Conservation (phyloP, 2,888 invertebrate species). For the Melanostoma mellinum region DNA sequence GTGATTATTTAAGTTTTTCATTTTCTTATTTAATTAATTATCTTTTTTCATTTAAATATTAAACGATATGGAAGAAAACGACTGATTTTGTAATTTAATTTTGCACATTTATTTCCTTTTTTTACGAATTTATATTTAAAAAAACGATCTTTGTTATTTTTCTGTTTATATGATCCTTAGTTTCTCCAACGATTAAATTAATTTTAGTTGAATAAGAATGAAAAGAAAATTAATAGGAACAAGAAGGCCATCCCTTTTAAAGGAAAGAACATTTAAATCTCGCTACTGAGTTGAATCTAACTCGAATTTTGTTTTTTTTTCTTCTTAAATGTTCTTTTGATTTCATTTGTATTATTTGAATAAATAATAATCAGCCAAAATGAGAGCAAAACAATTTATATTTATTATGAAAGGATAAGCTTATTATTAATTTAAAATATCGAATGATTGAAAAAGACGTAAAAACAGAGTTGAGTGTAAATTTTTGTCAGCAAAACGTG, state of each 20-base stretch:
- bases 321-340: conserved; percentile 17
- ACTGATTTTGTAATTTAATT: conserved; percentile 69
- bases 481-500: conserved; percentile 32
- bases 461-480: conserved; percentile 17
- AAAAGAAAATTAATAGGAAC: background rate
- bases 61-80: conserved; percentile 57
- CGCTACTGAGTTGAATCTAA: conserved; percentile 23
- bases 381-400: conserved; percentile 65
- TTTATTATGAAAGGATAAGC: conserved; percentile 65
- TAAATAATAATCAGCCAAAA: conserved; percentile 64
- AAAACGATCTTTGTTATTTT: conserved; percentile 20
- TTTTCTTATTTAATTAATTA: conserved; percentile 39
- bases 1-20: conserved; percentile 65
- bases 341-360: conserved; percentile 9
- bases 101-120: conserved; percentile 55
- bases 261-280: conserved; percentile 6
- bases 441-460: conserved; percentile 45
- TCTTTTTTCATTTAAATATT: conserved; percentile 16
- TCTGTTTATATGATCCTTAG: conserved; percentile 30
- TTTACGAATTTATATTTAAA: conserved; percentile 48
- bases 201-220: conserved; percentile 40
- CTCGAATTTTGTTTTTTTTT: conserved; percentile 26
- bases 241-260: too few species aligned
- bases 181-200: conserved; percentile 40
- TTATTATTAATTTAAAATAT: conserved; percentile 65